Evolutionary conservation across 2,797 vertebrate species (phyloP).

Genomic region (Apodemus agrarius): DNA sequence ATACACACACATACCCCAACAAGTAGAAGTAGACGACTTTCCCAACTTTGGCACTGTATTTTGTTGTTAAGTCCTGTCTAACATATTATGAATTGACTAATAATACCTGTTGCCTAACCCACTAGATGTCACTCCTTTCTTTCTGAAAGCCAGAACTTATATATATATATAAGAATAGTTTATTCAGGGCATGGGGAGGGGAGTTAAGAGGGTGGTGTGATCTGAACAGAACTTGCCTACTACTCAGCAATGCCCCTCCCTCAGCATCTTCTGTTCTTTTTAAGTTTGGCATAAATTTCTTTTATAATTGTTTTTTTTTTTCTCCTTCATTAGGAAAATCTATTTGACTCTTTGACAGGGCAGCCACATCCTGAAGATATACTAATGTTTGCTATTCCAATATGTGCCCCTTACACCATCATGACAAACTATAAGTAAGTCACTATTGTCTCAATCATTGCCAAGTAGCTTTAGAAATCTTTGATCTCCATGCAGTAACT

Average conservation of each 20-base stretch:
- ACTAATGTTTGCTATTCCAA: constrained; percentile 95
- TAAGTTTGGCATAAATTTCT: constrained; percentile 26
- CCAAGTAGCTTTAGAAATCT: not conserved
- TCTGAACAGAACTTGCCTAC: not conserved
- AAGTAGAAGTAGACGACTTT: not conserved
- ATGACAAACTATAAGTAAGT: constrained; percentile 95
- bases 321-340: constrained; percentile 83
- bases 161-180: too few relatives aligned
- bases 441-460: not conserved
- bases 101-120: not conserved
- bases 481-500: constrained; percentile 46
- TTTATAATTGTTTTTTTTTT: constrained; percentile 49
- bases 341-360: constrained; percentile 95
- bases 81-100: not conserved
- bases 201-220: not conserved
- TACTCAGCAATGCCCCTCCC: not conserved
- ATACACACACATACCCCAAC: not conserved
- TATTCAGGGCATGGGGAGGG: too few relatives aligned
- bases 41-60: not conserved
- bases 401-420: constrained; percentile 96
- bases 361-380: constrained; percentile 95
- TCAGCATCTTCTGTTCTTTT: not conserved
- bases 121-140: not conserved
- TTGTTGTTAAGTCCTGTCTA: not conserved
- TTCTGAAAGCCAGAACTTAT: not conserved